Conservation (phyloP, 30 jellyfish, hydroid and myxozoan genomes). For the Aurelia sp. region DNA sequence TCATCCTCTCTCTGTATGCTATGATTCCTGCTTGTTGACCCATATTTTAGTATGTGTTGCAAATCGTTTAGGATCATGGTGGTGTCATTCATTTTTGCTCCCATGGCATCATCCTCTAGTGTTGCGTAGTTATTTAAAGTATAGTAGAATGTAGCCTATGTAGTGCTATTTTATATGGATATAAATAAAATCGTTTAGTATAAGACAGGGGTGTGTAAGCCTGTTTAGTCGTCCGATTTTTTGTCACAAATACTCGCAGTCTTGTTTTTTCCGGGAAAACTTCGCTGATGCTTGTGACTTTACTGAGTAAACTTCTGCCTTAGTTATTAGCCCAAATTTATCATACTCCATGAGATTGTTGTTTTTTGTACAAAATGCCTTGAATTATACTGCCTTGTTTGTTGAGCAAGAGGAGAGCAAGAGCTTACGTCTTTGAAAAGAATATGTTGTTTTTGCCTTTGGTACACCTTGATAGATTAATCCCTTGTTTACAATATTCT, state of each 20-base stretch:
- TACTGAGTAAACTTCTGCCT: conserved; percentile 13
- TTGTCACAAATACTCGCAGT: conserved; percentile 30
- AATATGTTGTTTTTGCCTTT: too few species aligned
- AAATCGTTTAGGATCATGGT: conserved; percentile 42
- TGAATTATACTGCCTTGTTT: too few species aligned
- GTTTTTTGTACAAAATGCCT: not conserved
- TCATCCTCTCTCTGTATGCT: not conserved
- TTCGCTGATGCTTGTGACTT: conserved; percentile 26
- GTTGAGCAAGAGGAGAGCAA: too few species aligned
- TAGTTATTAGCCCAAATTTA: not conserved
- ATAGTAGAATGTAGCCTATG: too few species aligned
- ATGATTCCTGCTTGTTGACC: conserved; percentile 28
- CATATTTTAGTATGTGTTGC: conserved; percentile 12
- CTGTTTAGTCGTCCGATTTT: conserved; percentile 46
- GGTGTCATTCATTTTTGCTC: too few species aligned
- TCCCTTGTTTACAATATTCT: too few species aligned
- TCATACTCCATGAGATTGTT: not conserved
- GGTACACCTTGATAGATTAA: too few species aligned
- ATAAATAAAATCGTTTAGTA: conserved; percentile 38
- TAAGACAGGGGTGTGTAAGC: conserved; percentile 24
- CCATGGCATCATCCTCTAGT: too few species aligned
- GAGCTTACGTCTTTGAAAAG: too few species aligned
- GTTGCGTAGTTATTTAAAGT: too few species aligned
- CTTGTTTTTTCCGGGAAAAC: conserved; percentile 70
- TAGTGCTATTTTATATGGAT: too few species aligned